Base-by-base conservation (phyloP, 2,888 invertebrate genomes). In the Panopea generosa region DNA sequence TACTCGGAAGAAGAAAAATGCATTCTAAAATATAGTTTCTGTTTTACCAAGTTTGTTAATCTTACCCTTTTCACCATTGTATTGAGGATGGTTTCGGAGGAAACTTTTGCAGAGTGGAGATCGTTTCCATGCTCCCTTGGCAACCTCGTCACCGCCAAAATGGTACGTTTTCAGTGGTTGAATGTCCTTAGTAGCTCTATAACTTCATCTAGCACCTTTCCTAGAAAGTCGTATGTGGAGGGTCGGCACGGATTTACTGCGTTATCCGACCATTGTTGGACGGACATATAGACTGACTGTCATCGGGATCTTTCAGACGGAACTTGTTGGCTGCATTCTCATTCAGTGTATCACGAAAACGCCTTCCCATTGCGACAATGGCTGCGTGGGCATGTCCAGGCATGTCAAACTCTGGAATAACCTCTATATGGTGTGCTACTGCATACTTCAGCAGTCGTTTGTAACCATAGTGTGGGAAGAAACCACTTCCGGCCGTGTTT, bases 351-450 rank as follows among this genome's bases (percentile, higher is more conserved):
- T 73, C 75, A 26, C 73, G 52, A 33, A 79, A 85, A 55, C 91
- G 68, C 6, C 77, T 80, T 59, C 87, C 84, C 91, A 91, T 91
- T 20, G 91, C 76, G 22, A 77, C 83, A 52, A 91, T 87, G 27
- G 90, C 89, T 3, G 91, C 90, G 53, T 88, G 89, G 1, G 85
- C 81, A 68, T 91, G 91, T 1, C 90, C 91, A 2, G 91, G 91
- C 86, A 88, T 87, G 65, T 91, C 91, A 24, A 91, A 76, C 77
- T 91, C 91, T 7, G 91, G 91, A n/a, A 90, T 86, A 7, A 91
- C 87, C 71, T 87, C 84, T 40, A 92, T 88, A 61, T 90, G 87
- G 14, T 81, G 84, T 4, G 63, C 66, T 4, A 76, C 68, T 40
- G 92, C 92, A 62, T 86, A 86, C 4, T 49, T 50, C n/a, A 92